Conservation (phyloP, 2,888 invertebrate genomes). For the Cerceris ruficornis region DNA sequence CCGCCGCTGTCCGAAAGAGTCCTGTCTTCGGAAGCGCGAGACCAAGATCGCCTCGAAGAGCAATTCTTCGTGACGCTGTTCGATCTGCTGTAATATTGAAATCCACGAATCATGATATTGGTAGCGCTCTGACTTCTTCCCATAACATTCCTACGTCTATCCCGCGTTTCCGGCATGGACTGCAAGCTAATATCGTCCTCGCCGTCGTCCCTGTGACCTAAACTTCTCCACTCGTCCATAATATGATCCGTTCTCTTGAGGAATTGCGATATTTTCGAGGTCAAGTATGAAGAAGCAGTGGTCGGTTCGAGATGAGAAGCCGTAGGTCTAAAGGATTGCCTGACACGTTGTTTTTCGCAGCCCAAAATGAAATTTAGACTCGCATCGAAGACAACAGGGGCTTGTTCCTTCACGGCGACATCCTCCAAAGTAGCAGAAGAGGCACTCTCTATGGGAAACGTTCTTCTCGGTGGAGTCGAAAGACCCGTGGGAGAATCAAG, state of each 20-base stretch:
- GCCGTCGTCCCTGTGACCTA: constrained; percentile 85
- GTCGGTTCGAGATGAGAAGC: constrained; percentile 90
- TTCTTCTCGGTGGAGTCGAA: constrained; percentile 84
- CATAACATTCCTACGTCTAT: constrained; percentile 52
- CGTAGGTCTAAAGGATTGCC: constrained; percentile 87
- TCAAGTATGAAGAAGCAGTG: constrained; percentile 90
- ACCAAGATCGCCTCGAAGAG: constrained; percentile 66
- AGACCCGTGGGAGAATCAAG: constrained; percentile 36
- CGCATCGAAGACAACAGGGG: constrained; percentile 91
- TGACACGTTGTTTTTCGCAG: constrained; percentile 86
- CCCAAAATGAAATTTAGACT: constrained; percentile 91
- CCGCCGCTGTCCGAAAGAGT: constrained; percentile 73
- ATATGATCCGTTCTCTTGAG: constrained; percentile 92
- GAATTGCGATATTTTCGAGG: constrained; percentile 90
- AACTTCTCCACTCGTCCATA: constrained; percentile 92
- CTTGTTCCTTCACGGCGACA: constrained; percentile 86
- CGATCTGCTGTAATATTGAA: constrained; percentile 85
- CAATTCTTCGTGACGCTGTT: constrained; percentile 78
- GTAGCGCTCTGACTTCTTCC: constrained; percentile 87
- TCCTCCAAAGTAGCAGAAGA: constrained; percentile 84
- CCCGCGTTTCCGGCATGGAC: constrained; percentile 41
- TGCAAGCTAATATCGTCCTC: constrained; percentile 70
- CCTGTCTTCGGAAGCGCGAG: constrained; percentile 71
- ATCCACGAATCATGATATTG: constrained; percentile 92
- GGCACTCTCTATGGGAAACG: constrained; percentile 85